Evolutionary conservation across 2,113 vertebrate species (phyloP), one percentile per base, ranked within the genome.

Genomic region (Bombycilla garrulus): DNA sequence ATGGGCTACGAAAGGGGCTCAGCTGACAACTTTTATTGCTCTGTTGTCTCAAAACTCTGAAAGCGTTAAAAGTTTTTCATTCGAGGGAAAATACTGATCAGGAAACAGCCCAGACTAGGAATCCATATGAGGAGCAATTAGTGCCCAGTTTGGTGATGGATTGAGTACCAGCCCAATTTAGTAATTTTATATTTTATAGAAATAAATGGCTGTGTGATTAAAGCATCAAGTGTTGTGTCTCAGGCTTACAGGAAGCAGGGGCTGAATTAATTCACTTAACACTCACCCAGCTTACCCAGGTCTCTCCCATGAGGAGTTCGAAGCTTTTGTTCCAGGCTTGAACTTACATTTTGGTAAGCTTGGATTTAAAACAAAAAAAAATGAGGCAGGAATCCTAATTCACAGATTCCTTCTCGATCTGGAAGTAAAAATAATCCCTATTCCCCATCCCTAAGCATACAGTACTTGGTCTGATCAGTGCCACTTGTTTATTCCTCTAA

Each of bases 1-100:
- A 13, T 1, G 26, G 79, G 11, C 56, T 38, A 10, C 0, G 1
- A n/a, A 71, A 56, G 31, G 50, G n/a, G 29, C 74, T 53, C 65
- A 23, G 3, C 11, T 28, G 70, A 35, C 38, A 84, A 50, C 36
- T 67, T 92, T 81, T 83, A 54, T 38, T 58, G 60, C 53, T 72
- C 23, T 47, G 64, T 45, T 82, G 25, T 81, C 66, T 80, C 54
- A 26, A 79, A 38, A 90, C 70, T 28, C 62, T 64, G 73, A 62
- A 85, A 61, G 35, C n/a, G 53, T 60, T 26, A 11, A 0, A 82
- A 88, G 66, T 40, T 91, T 91, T 82, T 72, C 58, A n/a, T 70
- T 31, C 16, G 24, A 51, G 38, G 33, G 62, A 62, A 92, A 38
- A 25, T 29, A 18, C 19, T 73, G 54, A 23, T 65, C 45, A 81